Base-by-base conservation (phyloP, 2,888 invertebrate species). In the Caprella mutica region DNA sequence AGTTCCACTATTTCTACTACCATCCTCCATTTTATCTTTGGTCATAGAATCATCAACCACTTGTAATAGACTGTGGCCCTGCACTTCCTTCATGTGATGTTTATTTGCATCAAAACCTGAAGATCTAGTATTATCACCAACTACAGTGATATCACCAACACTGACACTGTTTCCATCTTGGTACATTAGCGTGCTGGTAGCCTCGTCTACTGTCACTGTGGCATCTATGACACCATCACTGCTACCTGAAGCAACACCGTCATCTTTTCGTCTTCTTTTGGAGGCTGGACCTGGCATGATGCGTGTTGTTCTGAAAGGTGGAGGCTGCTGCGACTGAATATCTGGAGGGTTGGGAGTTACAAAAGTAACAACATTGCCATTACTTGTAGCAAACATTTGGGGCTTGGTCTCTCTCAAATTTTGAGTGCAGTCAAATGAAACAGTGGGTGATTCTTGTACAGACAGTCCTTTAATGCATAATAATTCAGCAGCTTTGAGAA, bases 401-500 rank as follows among this genome's bases (percentile, higher is more conserved):
- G 29, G 19, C 1, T 27, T 19, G 21, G 30, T 35, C n/a, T 17
- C 44, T n/a, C 30, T 57, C 40, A 21, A 44, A 21, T 51, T 42
- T 51, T 5, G 54, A 39, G 6, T 52, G 56, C 26, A 27, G 2
- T 56, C 57, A 12, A 57, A 54, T 2, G 33, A 38, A 5, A 44
- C 43, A 8, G 60, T 57, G 17, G 62, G 62, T 30, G 59, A 59
- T 33, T 59, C 63, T 21, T 59, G 63, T n/a, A 63, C 63, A 4
- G 63, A 59, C 40, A 63, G 38, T 5, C 63, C 63, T 43, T 63
- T 63, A 33, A 63, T 63, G 12, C 56, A 52, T 6, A 63, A 52
- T 39, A 59, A 53, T 50, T 63, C 63, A 8, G 63, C 63, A 19
- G 63, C 59, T 35, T 63, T 63, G 27, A 63, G 56, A 21, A 63